A percentile compares a stretch with the other conserved stretches of the same genome.
Evolutionary conservation across 2,113 vertebrate genomes (phyloP).

Genomic region (Microcebus jonahi): DNA sequence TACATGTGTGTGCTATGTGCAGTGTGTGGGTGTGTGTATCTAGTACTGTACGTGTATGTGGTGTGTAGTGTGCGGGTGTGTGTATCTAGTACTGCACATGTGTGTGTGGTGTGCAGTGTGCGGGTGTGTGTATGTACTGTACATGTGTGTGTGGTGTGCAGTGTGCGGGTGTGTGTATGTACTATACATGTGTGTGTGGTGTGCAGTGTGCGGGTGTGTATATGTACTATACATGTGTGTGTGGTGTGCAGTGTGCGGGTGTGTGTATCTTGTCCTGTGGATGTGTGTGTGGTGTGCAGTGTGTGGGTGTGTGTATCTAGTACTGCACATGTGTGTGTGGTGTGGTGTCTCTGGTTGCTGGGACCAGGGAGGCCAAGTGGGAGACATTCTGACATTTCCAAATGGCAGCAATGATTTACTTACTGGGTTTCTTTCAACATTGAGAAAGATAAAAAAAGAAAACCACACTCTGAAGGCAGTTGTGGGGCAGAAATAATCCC

Average conservation of each 20-base stretch:
- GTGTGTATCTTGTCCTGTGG: background rate
- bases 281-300: background rate
- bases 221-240: too few species aligned
- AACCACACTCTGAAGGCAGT: background rate
- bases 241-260: background rate
- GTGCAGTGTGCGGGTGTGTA: too few species aligned
- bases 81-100: background rate
- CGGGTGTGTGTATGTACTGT: background rate
- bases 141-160: too few species aligned
- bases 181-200: background rate
- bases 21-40: background rate
- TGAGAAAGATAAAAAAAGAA: background rate
- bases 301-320: too few species aligned
- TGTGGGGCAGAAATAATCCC: background rate
- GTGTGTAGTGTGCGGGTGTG: too few species aligned
- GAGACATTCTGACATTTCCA: conserved; percentile 67
- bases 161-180: too few species aligned
- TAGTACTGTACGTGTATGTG: background rate
- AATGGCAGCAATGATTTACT: conserved; percentile 55
- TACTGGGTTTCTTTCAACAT: conserved; percentile 13
- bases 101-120: too few species aligned
- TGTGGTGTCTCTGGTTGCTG: background rate
- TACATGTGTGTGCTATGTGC: background rate
- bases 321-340: too few species aligned
- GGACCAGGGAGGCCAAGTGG: background rate